Percentiles rank a stretch among this genome's conserved stretches.
These are phyloP conservation scores for Phasia obesa DNA, from an alignment of 2,888 invertebrate species.

Conservation along the genomic window DNA sequence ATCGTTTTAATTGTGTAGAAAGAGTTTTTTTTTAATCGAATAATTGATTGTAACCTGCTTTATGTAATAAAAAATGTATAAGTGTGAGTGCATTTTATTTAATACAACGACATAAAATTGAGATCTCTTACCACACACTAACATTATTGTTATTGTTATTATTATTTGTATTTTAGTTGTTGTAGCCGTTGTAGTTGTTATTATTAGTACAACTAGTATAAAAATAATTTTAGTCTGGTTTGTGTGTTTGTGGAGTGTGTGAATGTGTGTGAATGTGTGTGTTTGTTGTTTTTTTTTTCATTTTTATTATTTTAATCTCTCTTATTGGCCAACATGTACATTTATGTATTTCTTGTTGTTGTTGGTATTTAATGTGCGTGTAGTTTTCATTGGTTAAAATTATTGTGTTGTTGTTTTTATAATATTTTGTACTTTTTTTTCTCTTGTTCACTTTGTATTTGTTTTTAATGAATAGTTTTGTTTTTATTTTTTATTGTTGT, in stretches of 20 bases:
- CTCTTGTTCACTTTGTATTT: constrained; percentile 53
- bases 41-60: constrained; percentile 64
- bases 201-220: constrained; percentile 38
- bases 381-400: constrained; percentile 71
- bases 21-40: constrained; percentile 20
- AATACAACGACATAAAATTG: constrained; percentile 37
- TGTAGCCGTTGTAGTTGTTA: constrained; percentile 35
- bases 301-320: constrained; percentile 68
- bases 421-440: constrained; percentile 31
- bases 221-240: constrained; percentile 20
- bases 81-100: constrained; percentile 3
- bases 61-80: constrained; percentile 49
- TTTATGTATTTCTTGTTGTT: constrained; percentile 65
- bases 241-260: constrained; percentile 15
- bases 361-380: constrained; percentile 71
- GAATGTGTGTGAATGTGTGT: too few relatives aligned
- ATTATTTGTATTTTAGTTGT: not conserved
- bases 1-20: constrained; percentile 26
- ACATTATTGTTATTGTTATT: constrained; percentile 26
- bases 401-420: constrained; percentile 48
- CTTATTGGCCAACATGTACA: constrained; percentile 69
- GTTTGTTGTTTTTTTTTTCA: constrained; percentile 45
- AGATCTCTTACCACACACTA: constrained; percentile 53
- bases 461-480: constrained; percentile 46
- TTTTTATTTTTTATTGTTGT: constrained; percentile 16